Conservation (phyloP, 2,888 invertebrate genomes). For the Lasioglossum vierecki region DNA sequence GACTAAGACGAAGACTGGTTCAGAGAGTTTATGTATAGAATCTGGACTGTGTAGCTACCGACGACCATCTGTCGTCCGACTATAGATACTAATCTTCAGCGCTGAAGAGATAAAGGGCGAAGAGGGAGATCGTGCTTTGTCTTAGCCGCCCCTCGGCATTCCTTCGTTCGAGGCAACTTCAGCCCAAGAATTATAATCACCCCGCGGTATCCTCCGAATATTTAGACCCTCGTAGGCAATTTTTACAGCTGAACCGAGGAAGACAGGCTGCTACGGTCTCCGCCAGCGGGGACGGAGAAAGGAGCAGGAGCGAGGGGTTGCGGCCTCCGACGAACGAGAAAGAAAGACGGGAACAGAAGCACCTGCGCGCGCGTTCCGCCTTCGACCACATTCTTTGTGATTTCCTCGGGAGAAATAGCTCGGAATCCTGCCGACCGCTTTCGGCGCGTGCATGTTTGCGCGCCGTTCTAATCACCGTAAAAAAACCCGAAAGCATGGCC, state of each 20-base stretch:
- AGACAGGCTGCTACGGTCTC: not conserved
- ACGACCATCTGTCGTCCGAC: conserved; percentile 77
- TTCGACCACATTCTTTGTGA: conserved; percentile 59
- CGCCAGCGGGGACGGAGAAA: not conserved
- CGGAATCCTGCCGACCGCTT: conserved; percentile 39
- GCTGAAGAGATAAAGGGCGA: conserved; percentile 72
- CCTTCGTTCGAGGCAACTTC: conserved; percentile 73
- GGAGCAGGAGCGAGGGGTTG: not conserved
- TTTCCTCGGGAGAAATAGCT: conserved; percentile 59
- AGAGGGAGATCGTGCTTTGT: conserved; percentile 73
- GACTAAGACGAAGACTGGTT: conserved; percentile 52
- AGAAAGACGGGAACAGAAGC: conserved; percentile 36
- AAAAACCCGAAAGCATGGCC: conserved; percentile 22
- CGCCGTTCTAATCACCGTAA: conserved; percentile 43
- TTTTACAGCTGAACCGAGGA: conserved; percentile 56
- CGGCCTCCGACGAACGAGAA: not conserved
- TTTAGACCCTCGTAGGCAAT: conserved; percentile 72
- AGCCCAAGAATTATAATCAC: conserved; percentile 76
- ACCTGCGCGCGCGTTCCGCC: conserved; percentile 57
- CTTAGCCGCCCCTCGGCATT: conserved; percentile 77
- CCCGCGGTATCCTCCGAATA: conserved; percentile 73
- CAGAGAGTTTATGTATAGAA: conserved; percentile 70
- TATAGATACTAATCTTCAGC: conserved; percentile 78
- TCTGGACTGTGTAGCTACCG: conserved; percentile 73
- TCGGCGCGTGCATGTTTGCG: conserved; percentile 22